These are phyloP conservation scores for Bradypodion pumilum DNA, from an alignment of 2,797 vertebrate genomes.

Conservation along the genomic window DNA sequence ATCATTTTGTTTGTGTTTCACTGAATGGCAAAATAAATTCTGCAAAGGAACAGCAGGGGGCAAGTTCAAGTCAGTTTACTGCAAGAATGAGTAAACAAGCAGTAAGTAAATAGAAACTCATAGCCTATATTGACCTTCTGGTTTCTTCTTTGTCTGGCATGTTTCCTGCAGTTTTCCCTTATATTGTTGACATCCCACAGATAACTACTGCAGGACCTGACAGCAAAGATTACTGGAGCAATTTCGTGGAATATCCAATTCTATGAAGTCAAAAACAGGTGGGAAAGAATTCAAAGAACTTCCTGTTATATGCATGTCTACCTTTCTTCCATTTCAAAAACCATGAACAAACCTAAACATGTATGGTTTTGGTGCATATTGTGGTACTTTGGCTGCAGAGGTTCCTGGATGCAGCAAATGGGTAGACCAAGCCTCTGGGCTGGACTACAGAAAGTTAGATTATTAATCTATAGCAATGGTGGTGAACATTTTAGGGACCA, in stretches of 20 bases:
- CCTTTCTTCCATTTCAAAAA: background rate
- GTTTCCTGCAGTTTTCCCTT: background rate
- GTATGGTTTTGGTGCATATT: too few species aligned
- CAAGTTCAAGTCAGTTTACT: background rate
- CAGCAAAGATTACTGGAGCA: background rate
- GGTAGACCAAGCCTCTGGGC: too few species aligned
- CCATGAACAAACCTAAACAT: background rate
- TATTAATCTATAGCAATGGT: too few species aligned
- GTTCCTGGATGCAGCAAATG: too few species aligned
- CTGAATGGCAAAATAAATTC: background rate
- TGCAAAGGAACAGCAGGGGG: background rate
- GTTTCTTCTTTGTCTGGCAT: background rate
- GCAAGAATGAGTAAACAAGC: background rate
- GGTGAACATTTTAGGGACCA: too few species aligned
- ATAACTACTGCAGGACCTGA: background rate
- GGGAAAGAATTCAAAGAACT: background rate
- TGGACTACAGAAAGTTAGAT: too few species aligned
- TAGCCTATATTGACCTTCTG: too few species aligned
- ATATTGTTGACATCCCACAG: background rate
- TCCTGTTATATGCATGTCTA: background rate
- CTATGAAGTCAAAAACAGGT: background rate
- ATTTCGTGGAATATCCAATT: background rate
- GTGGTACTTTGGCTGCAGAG: too few species aligned
- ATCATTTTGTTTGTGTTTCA: background rate
- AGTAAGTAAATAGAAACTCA: background rate